Conservation (phyloP, 2,888 invertebrate genomes). For the Tuta absoluta region DNA sequence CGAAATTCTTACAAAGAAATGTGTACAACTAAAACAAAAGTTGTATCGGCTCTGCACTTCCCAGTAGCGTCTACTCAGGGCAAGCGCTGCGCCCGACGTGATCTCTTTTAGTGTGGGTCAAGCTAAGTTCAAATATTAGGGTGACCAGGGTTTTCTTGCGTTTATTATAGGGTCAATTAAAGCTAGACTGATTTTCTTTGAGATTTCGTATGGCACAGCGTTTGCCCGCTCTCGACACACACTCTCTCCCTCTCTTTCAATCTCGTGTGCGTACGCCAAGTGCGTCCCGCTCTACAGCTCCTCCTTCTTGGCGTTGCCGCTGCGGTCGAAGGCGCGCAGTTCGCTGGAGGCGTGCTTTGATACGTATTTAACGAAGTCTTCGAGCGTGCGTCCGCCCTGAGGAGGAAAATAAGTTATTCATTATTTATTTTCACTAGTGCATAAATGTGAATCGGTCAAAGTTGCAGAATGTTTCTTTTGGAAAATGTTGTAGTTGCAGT, state of each 20-base stretch:
- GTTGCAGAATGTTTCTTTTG: too few species aligned
- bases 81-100: too few species aligned
- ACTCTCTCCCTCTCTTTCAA: conserved; percentile 47
- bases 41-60: too few species aligned
- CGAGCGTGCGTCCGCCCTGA: conserved; percentile 94
- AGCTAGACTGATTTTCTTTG: neutral
- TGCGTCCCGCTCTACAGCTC: conserved; percentile 60
- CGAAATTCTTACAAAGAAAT: too few species aligned
- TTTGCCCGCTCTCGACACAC: neutral
- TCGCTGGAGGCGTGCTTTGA: conserved; percentile 94
- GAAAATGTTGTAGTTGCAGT: too few species aligned
- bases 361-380: conserved; percentile 97
- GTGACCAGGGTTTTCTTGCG: too few species aligned
- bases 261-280: conserved; percentile 63
- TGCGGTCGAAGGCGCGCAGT: conserved; percentile 92
- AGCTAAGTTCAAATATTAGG: too few species aligned
- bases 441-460: too few species aligned
- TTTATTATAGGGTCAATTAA: neutral
- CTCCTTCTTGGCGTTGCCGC: conserved; percentile 84
- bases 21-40: too few species aligned
- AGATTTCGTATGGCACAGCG: neutral
- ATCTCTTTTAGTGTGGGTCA: too few species aligned
- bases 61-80: too few species aligned
- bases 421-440: neutral
- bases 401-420: conserved; percentile 40